These are phyloP conservation scores for Branchipolynoe longqiensis DNA, from an alignment of 2,888 invertebrate genomes.

Conservation along the genomic window DNA sequence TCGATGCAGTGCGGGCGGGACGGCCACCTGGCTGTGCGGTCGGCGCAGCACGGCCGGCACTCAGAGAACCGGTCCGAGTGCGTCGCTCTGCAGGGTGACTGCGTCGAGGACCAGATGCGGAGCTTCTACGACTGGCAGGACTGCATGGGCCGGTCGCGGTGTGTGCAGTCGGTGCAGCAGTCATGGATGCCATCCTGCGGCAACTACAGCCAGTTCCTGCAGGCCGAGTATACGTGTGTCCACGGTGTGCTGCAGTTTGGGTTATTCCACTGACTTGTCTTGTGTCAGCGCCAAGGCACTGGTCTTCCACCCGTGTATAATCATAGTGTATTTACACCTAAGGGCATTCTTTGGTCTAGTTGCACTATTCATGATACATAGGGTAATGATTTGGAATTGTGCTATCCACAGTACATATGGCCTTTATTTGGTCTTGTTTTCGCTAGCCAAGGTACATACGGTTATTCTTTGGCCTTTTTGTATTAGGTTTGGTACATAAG, in stretches of 20 bases:
- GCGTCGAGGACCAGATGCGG: constrained; percentile 52
- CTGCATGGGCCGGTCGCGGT: constrained; percentile 31
- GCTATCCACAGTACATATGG: too few relatives aligned
- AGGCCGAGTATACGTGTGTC: constrained; percentile 35
- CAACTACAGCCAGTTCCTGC: constrained; percentile 57
- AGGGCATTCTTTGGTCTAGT: too few relatives aligned
- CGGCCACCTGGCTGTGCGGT: not conserved
- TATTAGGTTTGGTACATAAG: too few relatives aligned
- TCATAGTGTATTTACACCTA: too few relatives aligned
- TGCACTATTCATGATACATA: too few relatives aligned
- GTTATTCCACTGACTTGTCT: too few relatives aligned
- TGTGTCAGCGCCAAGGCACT: too few relatives aligned
- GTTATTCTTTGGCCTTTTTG: too few relatives aligned
- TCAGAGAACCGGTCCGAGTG: constrained; percentile 25
- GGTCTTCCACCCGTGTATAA: too few relatives aligned
- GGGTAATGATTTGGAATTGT: too few relatives aligned
- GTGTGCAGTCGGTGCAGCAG: constrained; percentile 31
- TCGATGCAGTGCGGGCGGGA: constrained; percentile 3
- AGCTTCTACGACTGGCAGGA: constrained; percentile 51
- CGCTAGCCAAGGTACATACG: too few relatives aligned
- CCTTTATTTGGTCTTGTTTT: too few relatives aligned
- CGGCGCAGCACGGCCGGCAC: constrained; percentile 42
- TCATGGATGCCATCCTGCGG: constrained; percentile 57
- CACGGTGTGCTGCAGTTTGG: not conserved
- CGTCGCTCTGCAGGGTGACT: not conserved